These are phyloP conservation scores for Baccha elongata DNA, from an alignment of 2,888 invertebrate genomes.

Conservation along the genomic window DNA sequence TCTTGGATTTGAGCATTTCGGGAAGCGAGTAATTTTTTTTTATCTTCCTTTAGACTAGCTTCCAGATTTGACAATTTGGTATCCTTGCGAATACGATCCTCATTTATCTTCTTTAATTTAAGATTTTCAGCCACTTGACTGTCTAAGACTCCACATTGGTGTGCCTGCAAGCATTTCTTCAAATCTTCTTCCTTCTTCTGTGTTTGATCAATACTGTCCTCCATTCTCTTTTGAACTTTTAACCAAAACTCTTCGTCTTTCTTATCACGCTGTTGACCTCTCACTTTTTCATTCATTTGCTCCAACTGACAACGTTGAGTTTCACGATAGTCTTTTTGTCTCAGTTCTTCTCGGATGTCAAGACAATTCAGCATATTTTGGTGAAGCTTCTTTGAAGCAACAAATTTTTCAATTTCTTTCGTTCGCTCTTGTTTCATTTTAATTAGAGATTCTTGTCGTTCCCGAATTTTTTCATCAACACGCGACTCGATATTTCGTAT, in stretches of 20 bases:
- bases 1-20: slow-evolving; percentile 74
- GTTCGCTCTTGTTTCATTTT: slow-evolving; percentile 77
- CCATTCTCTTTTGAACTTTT: slow-evolving; percentile 75
- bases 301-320: slow-evolving; percentile 77
- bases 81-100: not conserved
- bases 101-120: slow-evolving; percentile 55
- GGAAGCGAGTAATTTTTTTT: slow-evolving; percentile 76
- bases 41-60: slow-evolving; percentile 65
- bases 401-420: slow-evolving; percentile 75
- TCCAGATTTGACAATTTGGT: slow-evolving; percentile 71
- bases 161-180: slow-evolving; percentile 74
- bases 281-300: slow-evolving; percentile 78
- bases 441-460: slow-evolving; percentile 77
- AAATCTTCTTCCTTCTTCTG: slow-evolving; percentile 75
- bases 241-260: slow-evolving; percentile 77
- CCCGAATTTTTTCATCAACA: slow-evolving; percentile 78
- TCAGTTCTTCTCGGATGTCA: slow-evolving; percentile 79
- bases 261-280: slow-evolving; percentile 74
- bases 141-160: slow-evolving; percentile 73
- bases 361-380: slow-evolving; percentile 79
- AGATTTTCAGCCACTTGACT: slow-evolving; percentile 75
- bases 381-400: slow-evolving; percentile 77
- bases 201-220: slow-evolving; percentile 73
- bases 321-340: slow-evolving; percentile 76
- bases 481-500: slow-evolving; percentile 78